Percentiles rank a stretch among this genome's conserved stretches.
These are phyloP conservation scores for Lytechinus pictus DNA, from an alignment of 35 echinoderm and acorn worm species.

Conservation along the genomic window DNA sequence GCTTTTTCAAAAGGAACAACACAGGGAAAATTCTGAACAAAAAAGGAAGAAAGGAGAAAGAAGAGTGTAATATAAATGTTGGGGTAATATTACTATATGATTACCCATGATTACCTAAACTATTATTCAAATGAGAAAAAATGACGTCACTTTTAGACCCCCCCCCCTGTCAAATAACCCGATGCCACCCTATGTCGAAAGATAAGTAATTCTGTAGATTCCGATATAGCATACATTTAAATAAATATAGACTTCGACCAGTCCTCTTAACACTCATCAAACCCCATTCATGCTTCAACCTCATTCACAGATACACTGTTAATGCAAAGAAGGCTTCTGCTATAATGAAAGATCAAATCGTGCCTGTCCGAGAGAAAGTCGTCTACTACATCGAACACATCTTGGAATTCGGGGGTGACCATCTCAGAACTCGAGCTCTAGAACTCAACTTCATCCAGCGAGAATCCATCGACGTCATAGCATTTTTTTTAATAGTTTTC, in stretches of 20 bases:
- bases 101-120: too few species aligned
- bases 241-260: neutral
- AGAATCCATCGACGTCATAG: neutral
- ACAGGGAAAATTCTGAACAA: too few species aligned
- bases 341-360: slow-evolving; percentile 34
- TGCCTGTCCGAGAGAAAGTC: slow-evolving; percentile 56
- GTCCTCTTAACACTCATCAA: too few species aligned
- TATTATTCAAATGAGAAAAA: too few species aligned
- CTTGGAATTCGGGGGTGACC: neutral
- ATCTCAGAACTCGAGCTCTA: neutral
- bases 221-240: neutral
- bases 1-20: too few species aligned
- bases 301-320: neutral
- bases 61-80: too few species aligned
- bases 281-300: neutral
- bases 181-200: neutral
- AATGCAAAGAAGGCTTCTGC: slow-evolving; percentile 10
- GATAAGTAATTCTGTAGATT: neutral
- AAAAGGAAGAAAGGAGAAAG: too few species aligned
- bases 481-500: neutral
- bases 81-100: too few species aligned
- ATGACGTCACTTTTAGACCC: too few species aligned
- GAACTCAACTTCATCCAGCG: neutral
- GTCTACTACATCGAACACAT: slow-evolving; percentile 45
- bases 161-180: too few species aligned